A percentile compares a stretch with the other conserved stretches of the same genome.
These are phyloP conservation scores for Atethmia centrago DNA, from an alignment of 2,888 invertebrate species.

Conservation along the genomic window DNA sequence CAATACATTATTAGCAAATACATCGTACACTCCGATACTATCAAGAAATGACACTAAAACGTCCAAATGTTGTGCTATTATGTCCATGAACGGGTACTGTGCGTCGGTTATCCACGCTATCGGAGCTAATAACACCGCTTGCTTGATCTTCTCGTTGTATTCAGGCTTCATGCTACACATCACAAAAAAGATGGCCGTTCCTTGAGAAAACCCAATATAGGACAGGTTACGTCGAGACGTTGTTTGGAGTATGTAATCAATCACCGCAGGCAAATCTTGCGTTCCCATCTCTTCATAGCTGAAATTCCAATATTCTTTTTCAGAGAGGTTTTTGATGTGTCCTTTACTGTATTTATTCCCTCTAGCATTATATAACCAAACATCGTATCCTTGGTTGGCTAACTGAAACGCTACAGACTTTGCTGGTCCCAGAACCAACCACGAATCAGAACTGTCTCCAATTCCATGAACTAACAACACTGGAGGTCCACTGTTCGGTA, in stretches of 20 bases:
- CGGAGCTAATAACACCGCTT: slow-evolving; percentile 83
- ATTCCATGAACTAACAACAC: slow-evolving; percentile 84
- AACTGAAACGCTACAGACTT: slow-evolving; percentile 81
- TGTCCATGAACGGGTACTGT: slow-evolving; percentile 76
- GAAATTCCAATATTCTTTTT: slow-evolving; percentile 82
- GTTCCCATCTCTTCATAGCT: slow-evolving; percentile 85
- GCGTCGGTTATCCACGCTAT: slow-evolving; percentile 79
- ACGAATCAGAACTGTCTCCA: slow-evolving; percentile 85
- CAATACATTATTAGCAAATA: slow-evolving; percentile 75
- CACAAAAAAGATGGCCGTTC: slow-evolving; percentile 83
- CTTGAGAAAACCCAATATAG: slow-evolving; percentile 87
- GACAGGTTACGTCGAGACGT: slow-evolving; percentile 75
- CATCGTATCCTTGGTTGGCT: slow-evolving; percentile 80
- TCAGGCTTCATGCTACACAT: slow-evolving; percentile 82
- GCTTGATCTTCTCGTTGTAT: slow-evolving; percentile 82
- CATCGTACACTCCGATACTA: slow-evolving; percentile 76
- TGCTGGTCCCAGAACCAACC: slow-evolving; percentile 82
- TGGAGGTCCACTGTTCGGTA: slow-evolving; percentile 80
- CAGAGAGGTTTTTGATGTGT: slow-evolving; percentile 72
- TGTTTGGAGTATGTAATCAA: slow-evolving; percentile 79
- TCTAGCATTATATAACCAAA: slow-evolving; percentile 84
- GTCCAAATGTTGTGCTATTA: slow-evolving; percentile 73
- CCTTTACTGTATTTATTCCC: slow-evolving; percentile 85
- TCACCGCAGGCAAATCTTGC: slow-evolving; percentile 81
- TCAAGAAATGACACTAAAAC: slow-evolving; percentile 70